Evolutionary conservation across 1,140 invertebrate species (phyloP).

Genomic region (Onthophagus taurus): DNA sequence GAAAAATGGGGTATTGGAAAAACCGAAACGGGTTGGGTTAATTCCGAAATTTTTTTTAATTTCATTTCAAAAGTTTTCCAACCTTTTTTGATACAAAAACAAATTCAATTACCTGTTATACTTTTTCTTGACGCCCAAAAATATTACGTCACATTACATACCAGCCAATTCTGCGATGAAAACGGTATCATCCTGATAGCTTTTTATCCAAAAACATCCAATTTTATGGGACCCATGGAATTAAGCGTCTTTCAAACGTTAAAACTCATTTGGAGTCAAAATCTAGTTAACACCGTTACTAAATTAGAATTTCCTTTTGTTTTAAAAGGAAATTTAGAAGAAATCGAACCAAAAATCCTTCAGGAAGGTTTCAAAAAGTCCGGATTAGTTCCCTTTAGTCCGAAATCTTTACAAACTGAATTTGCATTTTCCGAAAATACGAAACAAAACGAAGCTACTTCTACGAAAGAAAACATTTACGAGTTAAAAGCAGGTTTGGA

Average conservation of each 20-base stretch:
- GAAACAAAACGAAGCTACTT: background rate
- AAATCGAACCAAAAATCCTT: background rate
- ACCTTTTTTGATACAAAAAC: slow-evolving; percentile 20
- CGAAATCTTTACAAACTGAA: too few species aligned
- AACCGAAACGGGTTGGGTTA: slow-evolving; percentile 40
- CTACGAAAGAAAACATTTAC: background rate
- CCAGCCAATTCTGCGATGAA: slow-evolving; percentile 34
- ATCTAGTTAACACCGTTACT: slow-evolving; percentile 19
- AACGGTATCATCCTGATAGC: slow-evolving; percentile 35
- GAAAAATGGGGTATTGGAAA: slow-evolving; percentile 31
- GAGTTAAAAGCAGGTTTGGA: too few species aligned
- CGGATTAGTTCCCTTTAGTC: background rate
- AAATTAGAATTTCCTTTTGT: slow-evolving; percentile 4
- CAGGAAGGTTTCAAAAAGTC: background rate
- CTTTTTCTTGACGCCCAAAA: slow-evolving; percentile 39
- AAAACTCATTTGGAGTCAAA: slow-evolving; percentile 18
- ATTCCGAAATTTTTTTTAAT: slow-evolving; percentile 34
- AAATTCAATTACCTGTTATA: slow-evolving; percentile 29
- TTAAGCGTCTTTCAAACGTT: slow-evolving; percentile 33
- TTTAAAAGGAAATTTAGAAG: slow-evolving; percentile 14
- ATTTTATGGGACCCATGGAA: slow-evolving; percentile 38
- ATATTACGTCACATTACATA: slow-evolving; percentile 31
- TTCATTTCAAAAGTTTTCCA: too few species aligned
- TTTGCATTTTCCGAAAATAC: background rate
- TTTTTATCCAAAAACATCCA: slow-evolving; percentile 37